phyloP scores from a whole-genome alignment of 2,888 invertebrate species.

The Hedychridium roseum region DNA sequence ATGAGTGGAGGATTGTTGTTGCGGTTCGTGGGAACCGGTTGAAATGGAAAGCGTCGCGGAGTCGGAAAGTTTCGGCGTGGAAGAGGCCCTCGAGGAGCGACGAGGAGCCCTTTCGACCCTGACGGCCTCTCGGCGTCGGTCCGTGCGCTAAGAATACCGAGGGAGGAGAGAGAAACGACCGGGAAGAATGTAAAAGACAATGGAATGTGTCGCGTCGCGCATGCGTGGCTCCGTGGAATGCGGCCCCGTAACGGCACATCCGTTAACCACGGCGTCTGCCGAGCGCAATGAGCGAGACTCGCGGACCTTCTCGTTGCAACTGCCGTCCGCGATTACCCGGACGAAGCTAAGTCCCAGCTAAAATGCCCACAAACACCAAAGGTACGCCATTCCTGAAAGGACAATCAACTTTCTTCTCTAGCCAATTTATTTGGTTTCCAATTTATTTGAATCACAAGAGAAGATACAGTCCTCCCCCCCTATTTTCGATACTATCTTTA shows the following conservation, averaged over 20 bases:
- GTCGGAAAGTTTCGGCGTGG: not conserved
- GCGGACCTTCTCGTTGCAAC: too few relatives aligned
- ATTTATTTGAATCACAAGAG: too few relatives aligned
- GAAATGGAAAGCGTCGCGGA: not conserved
- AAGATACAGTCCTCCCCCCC: too few relatives aligned
- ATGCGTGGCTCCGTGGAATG: constrained; percentile 60
- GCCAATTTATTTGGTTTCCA: too few relatives aligned
- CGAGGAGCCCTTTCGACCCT: constrained; percentile 19
- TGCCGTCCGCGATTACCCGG: too few relatives aligned
- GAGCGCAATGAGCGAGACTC: too few relatives aligned
- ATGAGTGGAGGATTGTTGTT: not conserved
- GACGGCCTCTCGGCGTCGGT: constrained; percentile 25
- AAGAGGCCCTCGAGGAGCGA: constrained; percentile 8
- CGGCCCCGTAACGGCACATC: constrained; percentile 62
- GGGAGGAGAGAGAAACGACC: constrained; percentile 41
- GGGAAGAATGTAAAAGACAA: constrained; percentile 59
- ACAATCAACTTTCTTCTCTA: too few relatives aligned
- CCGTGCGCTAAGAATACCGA: constrained; percentile 49
- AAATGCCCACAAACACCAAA: too few relatives aligned
- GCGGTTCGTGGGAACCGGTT: not conserved
- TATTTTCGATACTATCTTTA: too few relatives aligned
- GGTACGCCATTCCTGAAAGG: too few relatives aligned
- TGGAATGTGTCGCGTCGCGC: constrained; percentile 62
- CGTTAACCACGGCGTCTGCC: constrained; percentile 57
- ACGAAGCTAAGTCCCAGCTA: too few relatives aligned